Evolutionary conservation across 1,140 invertebrate genomes (phyloP), one percentile per base, ranked within the genome.

Genomic region (Aphis gossypii): DNA sequence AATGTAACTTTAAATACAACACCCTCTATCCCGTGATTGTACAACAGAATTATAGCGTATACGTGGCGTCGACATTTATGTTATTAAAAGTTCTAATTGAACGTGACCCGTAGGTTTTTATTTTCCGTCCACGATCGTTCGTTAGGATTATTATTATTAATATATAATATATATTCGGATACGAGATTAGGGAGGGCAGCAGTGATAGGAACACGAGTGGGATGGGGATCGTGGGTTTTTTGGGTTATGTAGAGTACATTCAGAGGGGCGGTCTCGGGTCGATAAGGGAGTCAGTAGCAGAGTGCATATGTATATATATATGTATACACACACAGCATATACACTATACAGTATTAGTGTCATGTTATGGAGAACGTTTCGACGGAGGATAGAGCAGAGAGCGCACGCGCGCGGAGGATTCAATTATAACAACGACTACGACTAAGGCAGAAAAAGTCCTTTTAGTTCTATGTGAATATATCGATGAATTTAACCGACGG

Each of bases 261-360:
- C 6, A 18, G 21, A 54, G 48, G 87, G 84, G 41, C 4, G 41
- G 84, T 86, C 41, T 86, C 38, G 41, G 84, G 84, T 48, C 84
- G 84, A 86, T 86, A 86, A 86, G 41, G 44, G 41, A 86, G 84
- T 84, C 38, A 25, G 84, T 86, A 86, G 30, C 25, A n/a, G 83
- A 25, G 23, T 44, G 60, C 60, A 76, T 76, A 14, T 76, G n/a
- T 76, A n/a, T 76, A 14, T 51, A 51, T 51, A 51, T 51, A 51
- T 30, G n/a, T 35, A 76, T 14, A 14, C 48, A 51, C 11, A 48
- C 14, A 46, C 30, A 86, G 23, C 44, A 46, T 23, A 30, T 46
- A 46, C 46, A 41, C 38, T 20, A 20, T 46, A 30, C 41, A 48
- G 25, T 86, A 86, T 46, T 86, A 86, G 11, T 18, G 84, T 76